Evolutionary conservation across 2,797 vertebrate species (phyloP), one percentile per base, ranked within the genome.

Genomic region (Sebastes trivittatus): DNA sequence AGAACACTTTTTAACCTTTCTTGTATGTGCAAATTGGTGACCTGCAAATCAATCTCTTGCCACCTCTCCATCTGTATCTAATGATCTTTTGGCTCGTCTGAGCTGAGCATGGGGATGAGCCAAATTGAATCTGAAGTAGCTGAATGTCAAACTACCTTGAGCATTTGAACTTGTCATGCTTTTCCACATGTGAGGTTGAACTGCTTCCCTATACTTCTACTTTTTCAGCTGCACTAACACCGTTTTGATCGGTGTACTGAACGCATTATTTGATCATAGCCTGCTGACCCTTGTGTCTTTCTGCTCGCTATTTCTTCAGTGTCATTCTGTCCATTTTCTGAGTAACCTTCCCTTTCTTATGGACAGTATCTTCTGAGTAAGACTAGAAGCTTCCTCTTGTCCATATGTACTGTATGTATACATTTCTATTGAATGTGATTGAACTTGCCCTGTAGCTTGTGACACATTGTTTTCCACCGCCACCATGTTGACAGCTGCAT

Each of bases 401-500:
- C 5, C 11, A 3, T 8, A 3, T 52, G n/a, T 8, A 11, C 67
- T 52, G n/a, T 8, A 14, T 72, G 13, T 16, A 20, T 5, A 8
- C 20, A 27, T 34, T 29, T 65, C 9, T 1, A 55, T 3, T 68
- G 20, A 80, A 56, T 58, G 25, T 71, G 36, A 84, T 11, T 68
- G 38, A 80, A 68, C 29, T 36, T 27, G 25, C 13, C 70, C 55
- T 14, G 7, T 25, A 66, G 72, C 63, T 25, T 52, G 61, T 75
- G 77, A 42, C 58, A 80, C 79, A 72, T 76, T 81, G 77, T 83
- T 65, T 73, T 73, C 77, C 54, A 79, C 63, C 59, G 11, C 60
- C 71, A 9, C 25, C 59, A 69, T 60, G 69, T 16, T 77, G 77
- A 81, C 90, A 93, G 88, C 89, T 92, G 92, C 83, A 77, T 59